Percentiles rank a stretch among this genome's conserved stretches.
phyloP scores from a whole-genome alignment of 2,797 vertebrate species.

The Forpus xanthops region DNA sequence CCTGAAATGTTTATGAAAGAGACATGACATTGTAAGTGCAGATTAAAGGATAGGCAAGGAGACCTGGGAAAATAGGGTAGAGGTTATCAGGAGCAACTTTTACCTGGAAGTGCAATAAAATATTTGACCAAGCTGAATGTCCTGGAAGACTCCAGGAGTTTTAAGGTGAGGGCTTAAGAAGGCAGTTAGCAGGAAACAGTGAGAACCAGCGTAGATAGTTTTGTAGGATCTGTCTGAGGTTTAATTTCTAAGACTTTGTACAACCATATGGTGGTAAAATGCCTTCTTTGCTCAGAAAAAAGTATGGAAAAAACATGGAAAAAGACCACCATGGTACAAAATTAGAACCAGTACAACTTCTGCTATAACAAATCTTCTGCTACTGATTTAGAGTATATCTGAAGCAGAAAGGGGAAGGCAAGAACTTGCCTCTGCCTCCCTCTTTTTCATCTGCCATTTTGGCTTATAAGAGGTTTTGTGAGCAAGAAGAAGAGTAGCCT shows the following conservation, averaged over 20 bases:
- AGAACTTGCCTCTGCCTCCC: background rate
- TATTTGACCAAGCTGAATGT: background rate
- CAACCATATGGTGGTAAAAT: conserved; percentile 10
- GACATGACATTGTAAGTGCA: background rate
- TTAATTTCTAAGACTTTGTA: background rate
- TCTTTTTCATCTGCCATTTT: background rate
- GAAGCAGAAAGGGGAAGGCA: background rate
- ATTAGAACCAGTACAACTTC: conserved; percentile 31
- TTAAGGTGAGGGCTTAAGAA: background rate
- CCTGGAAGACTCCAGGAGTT: background rate
- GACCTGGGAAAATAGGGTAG: background rate
- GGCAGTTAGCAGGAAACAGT: background rate
- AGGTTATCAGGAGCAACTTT: background rate
- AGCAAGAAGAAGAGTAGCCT: background rate
- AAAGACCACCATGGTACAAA: conserved; percentile 3
- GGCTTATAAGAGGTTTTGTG: background rate
- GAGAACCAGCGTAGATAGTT: background rate
- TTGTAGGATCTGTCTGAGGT: background rate
- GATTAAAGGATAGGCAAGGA: background rate
- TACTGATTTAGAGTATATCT: background rate
- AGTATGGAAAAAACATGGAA: background rate
- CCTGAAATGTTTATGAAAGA: background rate
- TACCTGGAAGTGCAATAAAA: background rate
- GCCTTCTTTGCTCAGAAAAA: background rate
- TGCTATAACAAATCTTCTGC: background rate